Evolutionary conservation across 2,888 invertebrate species (phyloP).

Genomic region (Rhaphigaster nebulosa): DNA sequence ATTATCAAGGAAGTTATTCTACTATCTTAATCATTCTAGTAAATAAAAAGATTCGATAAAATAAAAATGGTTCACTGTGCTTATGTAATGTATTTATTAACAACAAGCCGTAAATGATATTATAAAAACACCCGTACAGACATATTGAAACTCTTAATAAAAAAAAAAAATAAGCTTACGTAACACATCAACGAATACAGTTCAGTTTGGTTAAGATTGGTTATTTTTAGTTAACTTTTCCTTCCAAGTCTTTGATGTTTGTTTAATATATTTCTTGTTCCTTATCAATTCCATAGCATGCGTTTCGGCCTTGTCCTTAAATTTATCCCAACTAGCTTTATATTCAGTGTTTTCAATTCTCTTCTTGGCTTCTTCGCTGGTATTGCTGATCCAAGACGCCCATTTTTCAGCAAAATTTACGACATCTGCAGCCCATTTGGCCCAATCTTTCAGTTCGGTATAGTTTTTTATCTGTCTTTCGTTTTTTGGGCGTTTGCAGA

Average conservation of each 20-base stretch:
- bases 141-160: no score
- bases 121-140: background rate
- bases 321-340: slow-evolving; percentile 58
- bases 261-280: slow-evolving; percentile 60
- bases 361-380: slow-evolving; percentile 56
- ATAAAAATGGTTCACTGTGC: background rate
- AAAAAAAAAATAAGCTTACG: background rate
- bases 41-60: background rate
- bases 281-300: slow-evolving; percentile 60
- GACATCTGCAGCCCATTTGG: slow-evolving; percentile 62
- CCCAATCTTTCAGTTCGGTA: slow-evolving; percentile 61
- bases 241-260: slow-evolving; percentile 59
- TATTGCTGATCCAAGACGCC: slow-evolving; percentile 63
- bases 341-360: background rate
- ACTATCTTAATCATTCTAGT: no score
- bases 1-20: no score
- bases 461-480: background rate
- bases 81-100: background rate
- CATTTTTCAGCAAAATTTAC: slow-evolving; percentile 62
- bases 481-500: slow-evolving; percentile 43
- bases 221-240: slow-evolving; percentile 39
- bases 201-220: background rate
- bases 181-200: background rate
- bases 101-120: background rate
- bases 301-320: slow-evolving; percentile 41